phyloP scores from a whole-genome alignment of 2,888 invertebrate species.

The Drosophila rubida region DNA sequence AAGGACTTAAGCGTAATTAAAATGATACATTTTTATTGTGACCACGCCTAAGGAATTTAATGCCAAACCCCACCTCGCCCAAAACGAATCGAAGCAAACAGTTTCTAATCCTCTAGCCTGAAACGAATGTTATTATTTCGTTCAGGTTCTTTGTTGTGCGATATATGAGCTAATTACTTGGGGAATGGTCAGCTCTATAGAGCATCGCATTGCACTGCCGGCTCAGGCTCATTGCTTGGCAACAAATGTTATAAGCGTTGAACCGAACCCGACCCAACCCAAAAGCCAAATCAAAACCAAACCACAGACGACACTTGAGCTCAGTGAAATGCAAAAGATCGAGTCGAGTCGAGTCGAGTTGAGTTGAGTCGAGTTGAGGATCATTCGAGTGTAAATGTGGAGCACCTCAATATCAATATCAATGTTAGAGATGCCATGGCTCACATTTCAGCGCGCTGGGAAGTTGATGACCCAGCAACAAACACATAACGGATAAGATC shows the following conservation, averaged over 20 bases:
- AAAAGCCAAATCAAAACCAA: conserved; percentile 46
- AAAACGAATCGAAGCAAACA: not conserved
- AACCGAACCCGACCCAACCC: conserved; percentile 20
- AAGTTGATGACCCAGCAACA: conserved; percentile 66
- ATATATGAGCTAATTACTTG: conserved; percentile 39
- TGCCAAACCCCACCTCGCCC: conserved; percentile 4
- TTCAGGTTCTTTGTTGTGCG: not conserved
- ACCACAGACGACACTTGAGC: conserved; percentile 68
- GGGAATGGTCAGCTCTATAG: conserved; percentile 19
- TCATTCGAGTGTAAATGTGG: conserved; percentile 61
- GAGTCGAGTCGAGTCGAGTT: conserved; percentile 5
- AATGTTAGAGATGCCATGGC: conserved; percentile 31
- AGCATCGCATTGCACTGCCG: conserved; percentile 21
- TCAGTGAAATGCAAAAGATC: conserved; percentile 46
- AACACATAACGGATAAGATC: conserved; percentile 56
- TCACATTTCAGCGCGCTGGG: conserved; percentile 40
- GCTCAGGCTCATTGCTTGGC: conserved; percentile 21
- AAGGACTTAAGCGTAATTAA: conserved; percentile 71
- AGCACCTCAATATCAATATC: conserved; percentile 61
- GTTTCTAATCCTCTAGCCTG: conserved; percentile 15
- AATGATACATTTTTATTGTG: conserved; percentile 56
- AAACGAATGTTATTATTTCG: not conserved
- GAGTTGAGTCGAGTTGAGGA: conserved; percentile 16
- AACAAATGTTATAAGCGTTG: conserved; percentile 22
- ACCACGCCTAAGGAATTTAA: conserved; percentile 35